Percentiles rank a stretch among this genome's conserved stretches.
phyloP scores from a whole-genome alignment of 2,113 vertebrate genomes.

The Halichoerus grypus region DNA sequence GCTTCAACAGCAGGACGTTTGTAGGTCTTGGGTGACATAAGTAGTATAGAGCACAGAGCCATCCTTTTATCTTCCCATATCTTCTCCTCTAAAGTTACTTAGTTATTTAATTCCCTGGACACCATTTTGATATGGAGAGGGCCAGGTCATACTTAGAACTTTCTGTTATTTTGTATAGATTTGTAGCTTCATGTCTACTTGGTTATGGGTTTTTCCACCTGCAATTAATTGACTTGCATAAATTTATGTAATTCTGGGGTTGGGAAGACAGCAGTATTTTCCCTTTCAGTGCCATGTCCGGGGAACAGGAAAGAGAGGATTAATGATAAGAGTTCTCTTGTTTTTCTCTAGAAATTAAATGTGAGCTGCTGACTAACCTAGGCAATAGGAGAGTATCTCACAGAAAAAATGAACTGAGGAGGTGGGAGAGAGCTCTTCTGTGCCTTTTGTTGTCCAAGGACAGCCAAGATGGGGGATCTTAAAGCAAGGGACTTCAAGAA shows the following conservation, averaged over 20 bases:
- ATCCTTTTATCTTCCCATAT: background rate
- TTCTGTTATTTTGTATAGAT: background rate
- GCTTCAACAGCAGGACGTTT: background rate
- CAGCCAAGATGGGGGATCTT: background rate
- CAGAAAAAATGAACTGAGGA: background rate
- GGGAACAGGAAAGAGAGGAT: background rate
- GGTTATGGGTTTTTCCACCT: background rate
- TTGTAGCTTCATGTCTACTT: background rate
- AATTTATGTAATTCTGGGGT: background rate
- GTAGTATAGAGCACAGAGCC: background rate
- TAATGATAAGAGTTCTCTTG: background rate
- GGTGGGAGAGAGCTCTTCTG: background rate
- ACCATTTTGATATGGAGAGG: background rate
- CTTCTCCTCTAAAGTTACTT: background rate
- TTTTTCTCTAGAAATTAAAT: background rate
- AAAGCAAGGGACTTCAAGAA: background rate
- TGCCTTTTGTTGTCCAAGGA: background rate
- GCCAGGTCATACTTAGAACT: background rate
- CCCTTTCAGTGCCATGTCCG: background rate
- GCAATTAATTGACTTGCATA: background rate
- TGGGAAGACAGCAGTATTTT: constrained; percentile 23
- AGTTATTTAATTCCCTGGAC: background rate
- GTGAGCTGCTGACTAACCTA: background rate
- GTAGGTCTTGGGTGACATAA: background rate
- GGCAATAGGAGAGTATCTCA: background rate